These are phyloP conservation scores for Ornithoptera priamus DNA, from an alignment of 2,888 invertebrate species.

Conservation along the genomic window DNA sequence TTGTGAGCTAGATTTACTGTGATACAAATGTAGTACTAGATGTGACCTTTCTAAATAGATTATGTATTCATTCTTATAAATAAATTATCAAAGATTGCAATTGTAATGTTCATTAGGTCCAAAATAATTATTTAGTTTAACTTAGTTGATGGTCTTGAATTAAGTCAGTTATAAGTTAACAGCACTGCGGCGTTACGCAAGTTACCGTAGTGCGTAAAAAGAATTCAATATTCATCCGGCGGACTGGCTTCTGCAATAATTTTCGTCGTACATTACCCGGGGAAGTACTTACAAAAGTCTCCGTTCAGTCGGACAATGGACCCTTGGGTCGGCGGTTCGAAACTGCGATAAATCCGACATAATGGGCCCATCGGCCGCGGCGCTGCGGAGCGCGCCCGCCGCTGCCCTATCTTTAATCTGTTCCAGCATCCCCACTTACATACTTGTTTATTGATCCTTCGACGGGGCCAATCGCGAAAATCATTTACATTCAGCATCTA, in stretches of 20 bases:
- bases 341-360: conserved; percentile 41
- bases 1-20: no score
- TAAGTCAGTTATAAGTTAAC: neutral
- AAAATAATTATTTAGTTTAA: no score
- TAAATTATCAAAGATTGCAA: no score
- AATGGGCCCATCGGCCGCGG: conserved; percentile 38
- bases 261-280: conserved; percentile 38
- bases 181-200: neutral
- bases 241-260: conserved; percentile 34
- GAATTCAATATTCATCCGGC: conserved; percentile 10
- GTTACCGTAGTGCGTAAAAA: conserved; percentile 8
- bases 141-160: no score
- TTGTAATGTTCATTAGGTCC: no score
- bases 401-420: conserved; percentile 40
- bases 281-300: conserved; percentile 43
- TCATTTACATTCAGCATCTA: no score
- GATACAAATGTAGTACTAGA: no score
- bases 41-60: no score
- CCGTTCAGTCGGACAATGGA: conserved; percentile 42
- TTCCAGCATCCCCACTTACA: conserved; percentile 31
- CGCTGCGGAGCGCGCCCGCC: conserved; percentile 35
- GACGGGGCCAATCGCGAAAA: no score
- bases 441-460: conserved; percentile 22
- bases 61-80: no score
- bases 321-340: conserved; percentile 35